A percentile compares a stretch with the other conserved stretches of the same genome.
phyloP scores from a whole-genome alignment of 2,888 invertebrate species.

The Strigamia transsilvanica region DNA sequence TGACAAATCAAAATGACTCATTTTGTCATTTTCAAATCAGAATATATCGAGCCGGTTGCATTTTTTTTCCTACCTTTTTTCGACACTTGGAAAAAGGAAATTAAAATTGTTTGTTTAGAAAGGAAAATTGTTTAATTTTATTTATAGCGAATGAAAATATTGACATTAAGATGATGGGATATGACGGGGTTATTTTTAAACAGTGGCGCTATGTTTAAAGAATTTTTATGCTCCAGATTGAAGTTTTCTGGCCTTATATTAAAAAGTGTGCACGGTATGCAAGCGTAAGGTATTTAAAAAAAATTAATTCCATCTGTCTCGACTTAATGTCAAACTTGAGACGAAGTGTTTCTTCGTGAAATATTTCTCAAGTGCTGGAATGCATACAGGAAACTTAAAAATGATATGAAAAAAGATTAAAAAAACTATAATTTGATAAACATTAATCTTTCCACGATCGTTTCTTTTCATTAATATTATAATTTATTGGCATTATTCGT shows the following conservation, averaged over 20 bases:
- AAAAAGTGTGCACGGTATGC: constrained; percentile 9
- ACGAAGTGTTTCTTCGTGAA: constrained; percentile 41
- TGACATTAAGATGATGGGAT: constrained; percentile 23
- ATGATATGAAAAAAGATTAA: neutral
- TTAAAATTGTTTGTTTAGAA: neutral
- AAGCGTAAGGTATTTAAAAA: neutral
- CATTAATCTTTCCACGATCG: neutral
- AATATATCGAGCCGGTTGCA: neutral
- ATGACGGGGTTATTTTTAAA: constrained; percentile 17
- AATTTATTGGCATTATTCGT: constrained; percentile 19
- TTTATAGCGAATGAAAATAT: constrained; percentile 36
- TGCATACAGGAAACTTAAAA: constrained; percentile 26
- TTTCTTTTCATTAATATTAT: neutral
- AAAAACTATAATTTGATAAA: too few species aligned
- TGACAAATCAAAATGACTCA: constrained; percentile 13
- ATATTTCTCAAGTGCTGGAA: constrained; percentile 30
- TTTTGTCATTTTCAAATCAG: neutral
- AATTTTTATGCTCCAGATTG: constrained; percentile 18
- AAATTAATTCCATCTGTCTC: constrained; percentile 32
- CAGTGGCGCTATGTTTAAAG: neutral
- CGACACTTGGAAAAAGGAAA: neutral
- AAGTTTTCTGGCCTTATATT: neutral
- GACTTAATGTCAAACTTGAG: constrained; percentile 41
- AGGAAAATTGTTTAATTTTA: neutral
- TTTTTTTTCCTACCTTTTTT: neutral